These are phyloP conservation scores for Crepidodera aurea DNA, from an alignment of 2,888 invertebrate species.

Conservation along the genomic window DNA sequence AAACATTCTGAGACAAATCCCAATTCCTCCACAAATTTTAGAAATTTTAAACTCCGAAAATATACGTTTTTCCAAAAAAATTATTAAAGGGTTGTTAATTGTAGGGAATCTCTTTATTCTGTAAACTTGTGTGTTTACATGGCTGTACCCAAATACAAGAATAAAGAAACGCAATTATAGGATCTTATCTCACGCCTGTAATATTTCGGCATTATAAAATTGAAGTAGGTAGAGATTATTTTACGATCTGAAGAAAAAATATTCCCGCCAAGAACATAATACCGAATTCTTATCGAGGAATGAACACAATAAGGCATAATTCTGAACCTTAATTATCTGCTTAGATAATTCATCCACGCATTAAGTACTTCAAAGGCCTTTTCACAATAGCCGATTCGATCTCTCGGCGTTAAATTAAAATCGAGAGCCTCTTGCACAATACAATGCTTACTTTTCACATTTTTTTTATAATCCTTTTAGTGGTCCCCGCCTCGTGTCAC, in stretches of 20 bases:
- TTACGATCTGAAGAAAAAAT: background rate
- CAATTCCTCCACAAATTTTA: too few relatives aligned
- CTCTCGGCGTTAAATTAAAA: slow-evolving; percentile 14
- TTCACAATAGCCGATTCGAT: slow-evolving; percentile 1
- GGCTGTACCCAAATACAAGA: too few relatives aligned
- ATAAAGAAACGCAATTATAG: too few relatives aligned
- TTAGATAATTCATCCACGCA: slow-evolving; percentile 26
- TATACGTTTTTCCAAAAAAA: too few relatives aligned
- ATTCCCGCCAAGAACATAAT: background rate
- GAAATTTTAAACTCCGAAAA: too few relatives aligned
- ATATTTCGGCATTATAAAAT: too few relatives aligned
- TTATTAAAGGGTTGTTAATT: too few relatives aligned
- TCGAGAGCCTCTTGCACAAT: slow-evolving; percentile 19
- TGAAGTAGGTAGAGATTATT: background rate
- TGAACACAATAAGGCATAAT: slow-evolving; percentile 9
- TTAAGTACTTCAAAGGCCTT: slow-evolving; percentile 16
- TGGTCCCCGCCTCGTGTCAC: slow-evolving; percentile 13
- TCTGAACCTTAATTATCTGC: slow-evolving; percentile 15
- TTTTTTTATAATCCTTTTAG: slow-evolving; percentile 1
- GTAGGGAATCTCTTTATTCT: too few relatives aligned
- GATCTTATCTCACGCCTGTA: too few relatives aligned
- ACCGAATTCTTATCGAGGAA: background rate
- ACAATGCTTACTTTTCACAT: slow-evolving; percentile 16
- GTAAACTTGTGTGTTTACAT: too few relatives aligned
- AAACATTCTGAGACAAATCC: too few relatives aligned